Conservation (phyloP, 2,888 invertebrate genomes). For the Clanis bilineata region DNA sequence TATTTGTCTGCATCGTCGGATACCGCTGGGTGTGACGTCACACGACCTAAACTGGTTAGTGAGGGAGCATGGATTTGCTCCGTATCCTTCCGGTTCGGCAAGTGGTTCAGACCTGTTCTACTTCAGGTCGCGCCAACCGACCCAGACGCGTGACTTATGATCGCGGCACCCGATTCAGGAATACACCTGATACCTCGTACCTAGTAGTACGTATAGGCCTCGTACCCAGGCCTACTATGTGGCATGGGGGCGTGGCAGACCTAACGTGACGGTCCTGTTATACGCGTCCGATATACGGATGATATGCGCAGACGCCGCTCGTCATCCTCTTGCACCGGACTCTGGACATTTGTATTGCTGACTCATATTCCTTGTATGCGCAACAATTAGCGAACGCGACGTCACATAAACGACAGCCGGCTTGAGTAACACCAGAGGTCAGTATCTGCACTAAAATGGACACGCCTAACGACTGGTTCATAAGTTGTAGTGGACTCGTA, state of each 20-base stretch:
- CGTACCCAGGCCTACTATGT: no score
- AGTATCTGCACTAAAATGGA: slow-evolving; percentile 82
- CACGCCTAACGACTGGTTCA: slow-evolving; percentile 83
- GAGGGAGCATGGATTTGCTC: slow-evolving; percentile 82
- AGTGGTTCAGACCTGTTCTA: slow-evolving; percentile 79
- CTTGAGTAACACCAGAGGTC: slow-evolving; percentile 78
- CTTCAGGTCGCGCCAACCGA: slow-evolving; percentile 72
- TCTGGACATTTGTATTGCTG: slow-evolving; percentile 61
- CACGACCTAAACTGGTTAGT: slow-evolving; percentile 81
- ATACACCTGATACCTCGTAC: slow-evolving; percentile 29
- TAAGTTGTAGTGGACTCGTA: slow-evolving; percentile 76
- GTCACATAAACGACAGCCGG: slow-evolving; percentile 68
- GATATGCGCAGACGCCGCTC: slow-evolving; percentile 46
- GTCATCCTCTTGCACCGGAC: slow-evolving; percentile 41
- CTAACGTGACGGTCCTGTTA: slow-evolving; percentile 45
- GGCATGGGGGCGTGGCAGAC: no score
- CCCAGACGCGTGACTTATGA: slow-evolving; percentile 67
- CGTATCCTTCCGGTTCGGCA: slow-evolving; percentile 82
- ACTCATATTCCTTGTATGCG: slow-evolving; percentile 66
- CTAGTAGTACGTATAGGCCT: no score
- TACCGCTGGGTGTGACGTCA: slow-evolving; percentile 82
- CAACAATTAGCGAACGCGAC: slow-evolving; percentile 76
- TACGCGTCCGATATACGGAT: slow-evolving; percentile 41
- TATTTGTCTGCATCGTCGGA: slow-evolving; percentile 81
- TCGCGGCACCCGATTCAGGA: slow-evolving; percentile 36